A percentile compares a stretch with the other conserved stretches of the same genome.
Evolutionary conservation across 2,797 vertebrate species (phyloP).

Genomic region (Acestrorhynchus altus): DNA sequence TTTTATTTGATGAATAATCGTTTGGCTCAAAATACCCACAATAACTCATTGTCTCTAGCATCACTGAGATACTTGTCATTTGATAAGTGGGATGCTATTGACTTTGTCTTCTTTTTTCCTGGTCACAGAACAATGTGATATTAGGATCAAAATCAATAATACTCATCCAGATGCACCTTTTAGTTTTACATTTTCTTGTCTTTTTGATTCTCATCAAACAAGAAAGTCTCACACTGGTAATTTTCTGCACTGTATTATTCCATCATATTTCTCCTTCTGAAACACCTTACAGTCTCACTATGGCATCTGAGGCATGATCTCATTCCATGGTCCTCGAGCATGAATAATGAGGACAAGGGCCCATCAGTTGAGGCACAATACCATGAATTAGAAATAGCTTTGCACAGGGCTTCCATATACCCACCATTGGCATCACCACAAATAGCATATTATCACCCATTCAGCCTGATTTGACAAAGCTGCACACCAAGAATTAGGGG

Average conservation of each 20-base stretch:
- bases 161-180: neutral
- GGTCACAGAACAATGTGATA: neutral
- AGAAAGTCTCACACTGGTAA: neutral
- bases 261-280: neutral
- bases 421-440: constrained; percentile 18
- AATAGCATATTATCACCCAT: constrained; percentile 43
- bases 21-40: neutral
- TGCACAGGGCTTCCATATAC: constrained; percentile 31
- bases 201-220: constrained; percentile 3
- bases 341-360: constrained; percentile 16
- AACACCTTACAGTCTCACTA: neutral
- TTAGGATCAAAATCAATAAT: constrained; percentile 5
- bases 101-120: neutral
- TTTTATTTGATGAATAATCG: neutral
- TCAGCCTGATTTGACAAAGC: constrained; percentile 34
- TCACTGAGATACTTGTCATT: neutral
- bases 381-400: constrained; percentile 41
- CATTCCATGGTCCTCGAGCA: constrained; percentile 8
- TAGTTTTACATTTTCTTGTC: neutral
- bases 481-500: constrained; percentile 7
- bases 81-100: neutral
- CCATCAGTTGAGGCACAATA: constrained; percentile 21
- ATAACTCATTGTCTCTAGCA: neutral
- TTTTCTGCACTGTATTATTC: neutral
- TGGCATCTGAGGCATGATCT: constrained; percentile 6